Evolutionary conservation across 2,888 invertebrate species (phyloP).

Genomic region (Drosophila robusta): DNA sequence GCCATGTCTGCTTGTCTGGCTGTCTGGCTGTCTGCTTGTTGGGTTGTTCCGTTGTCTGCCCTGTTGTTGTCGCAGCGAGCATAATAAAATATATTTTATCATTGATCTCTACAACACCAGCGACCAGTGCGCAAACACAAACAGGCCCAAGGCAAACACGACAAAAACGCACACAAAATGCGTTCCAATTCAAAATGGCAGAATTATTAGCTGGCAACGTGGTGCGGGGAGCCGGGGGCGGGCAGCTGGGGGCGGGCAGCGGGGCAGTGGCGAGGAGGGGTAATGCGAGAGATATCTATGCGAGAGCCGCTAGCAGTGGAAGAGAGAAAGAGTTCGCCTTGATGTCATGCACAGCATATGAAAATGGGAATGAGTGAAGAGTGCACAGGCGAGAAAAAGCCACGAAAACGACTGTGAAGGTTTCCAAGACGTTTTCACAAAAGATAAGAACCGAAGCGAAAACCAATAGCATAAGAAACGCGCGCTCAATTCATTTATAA

Average conservation of each 20-base stretch:
- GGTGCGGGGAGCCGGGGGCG: background rate
- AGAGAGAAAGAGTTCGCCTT: background rate
- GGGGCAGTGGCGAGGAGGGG: background rate
- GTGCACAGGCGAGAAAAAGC: too few species aligned
- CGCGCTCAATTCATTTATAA: background rate
- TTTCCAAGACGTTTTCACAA: background rate
- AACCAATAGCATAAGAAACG: background rate
- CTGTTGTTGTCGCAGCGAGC: slow-evolving; percentile 49
- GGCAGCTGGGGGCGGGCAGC: background rate
- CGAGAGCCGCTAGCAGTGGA: background rate
- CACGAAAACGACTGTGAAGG: too few species aligned
- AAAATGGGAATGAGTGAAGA: too few species aligned
- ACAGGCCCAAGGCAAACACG: slow-evolving; percentile 49
- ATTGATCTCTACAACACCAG: slow-evolving; percentile 57
- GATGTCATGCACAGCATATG: too few species aligned
- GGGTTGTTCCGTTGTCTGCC: slow-evolving; percentile 9
- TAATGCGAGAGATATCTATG: slow-evolving; percentile 7
- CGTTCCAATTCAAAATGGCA: slow-evolving; percentile 31
- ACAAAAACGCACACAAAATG: slow-evolving; percentile 44
- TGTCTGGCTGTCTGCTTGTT: slow-evolving; percentile 7
- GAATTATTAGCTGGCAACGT: slow-evolving; percentile 29
- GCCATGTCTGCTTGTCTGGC: slow-evolving; percentile 2
- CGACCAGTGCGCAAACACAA: slow-evolving; percentile 47
- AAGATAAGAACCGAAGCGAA: background rate
- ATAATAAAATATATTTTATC: slow-evolving; percentile 76